Conservation (phyloP, 2,888 invertebrate genomes). For the Drosophila borealis region DNA sequence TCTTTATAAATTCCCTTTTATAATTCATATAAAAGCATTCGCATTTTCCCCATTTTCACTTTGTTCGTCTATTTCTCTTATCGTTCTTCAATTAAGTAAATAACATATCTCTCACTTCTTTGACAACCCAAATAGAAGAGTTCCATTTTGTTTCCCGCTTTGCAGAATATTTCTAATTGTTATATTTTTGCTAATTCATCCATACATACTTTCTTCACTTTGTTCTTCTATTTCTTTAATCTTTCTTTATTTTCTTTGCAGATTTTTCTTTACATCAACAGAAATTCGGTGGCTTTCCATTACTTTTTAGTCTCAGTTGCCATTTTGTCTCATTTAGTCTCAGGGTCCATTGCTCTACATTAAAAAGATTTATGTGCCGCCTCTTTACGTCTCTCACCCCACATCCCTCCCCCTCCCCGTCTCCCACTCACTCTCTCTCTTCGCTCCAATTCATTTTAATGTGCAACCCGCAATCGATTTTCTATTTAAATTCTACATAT, state of each 20-base stretch:
- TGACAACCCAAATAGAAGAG: no score
- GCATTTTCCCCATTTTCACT: no score
- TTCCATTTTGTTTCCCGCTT: no score
- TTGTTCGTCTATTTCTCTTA: no score
- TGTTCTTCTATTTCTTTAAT: neutral
- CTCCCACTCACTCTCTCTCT: neutral
- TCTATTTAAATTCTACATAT: conserved; percentile 44
- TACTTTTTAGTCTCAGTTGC: neutral
- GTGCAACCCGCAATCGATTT: conserved; percentile 55
- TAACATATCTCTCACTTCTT: no score
- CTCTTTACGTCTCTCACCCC: neutral
- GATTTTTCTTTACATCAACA: conserved; percentile 16
- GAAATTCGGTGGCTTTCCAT: conserved; percentile 14
- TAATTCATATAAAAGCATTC: no score
- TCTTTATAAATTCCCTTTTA: no score
- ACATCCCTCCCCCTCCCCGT: neutral
- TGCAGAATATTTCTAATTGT: no score
- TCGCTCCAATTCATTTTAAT: conserved; percentile 57
- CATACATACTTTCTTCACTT: neutral
- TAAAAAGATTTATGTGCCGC: conserved; percentile 37
- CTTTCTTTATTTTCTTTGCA: conserved; percentile 1
- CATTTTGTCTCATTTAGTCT: no score
- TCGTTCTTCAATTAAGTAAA: no score
- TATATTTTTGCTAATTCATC: no score
- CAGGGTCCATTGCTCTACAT: conserved; percentile 8